Percentiles rank a stretch among this genome's conserved stretches.
Conservation (phyloP, 2,888 invertebrate species). For the Caenorhabditis panamensis region DNA sequence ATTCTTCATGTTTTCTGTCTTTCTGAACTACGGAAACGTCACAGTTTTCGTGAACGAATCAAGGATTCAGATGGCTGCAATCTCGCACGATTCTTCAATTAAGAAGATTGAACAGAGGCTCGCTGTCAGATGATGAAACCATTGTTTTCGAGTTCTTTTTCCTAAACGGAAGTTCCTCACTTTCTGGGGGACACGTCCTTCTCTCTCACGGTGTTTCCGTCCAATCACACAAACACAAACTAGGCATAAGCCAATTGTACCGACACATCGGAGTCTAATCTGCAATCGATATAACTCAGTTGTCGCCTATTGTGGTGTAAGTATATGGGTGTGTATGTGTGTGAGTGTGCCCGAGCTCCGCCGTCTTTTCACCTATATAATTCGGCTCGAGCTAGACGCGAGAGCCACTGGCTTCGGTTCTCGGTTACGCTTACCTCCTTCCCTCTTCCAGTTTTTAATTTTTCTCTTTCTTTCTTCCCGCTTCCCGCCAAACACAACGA, state of each 20-base stretch:
- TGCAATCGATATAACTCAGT: conserved; percentile 54
- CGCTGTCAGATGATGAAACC: neutral
- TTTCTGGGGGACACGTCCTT: too few species aligned
- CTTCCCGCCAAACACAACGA: conserved; percentile 2
- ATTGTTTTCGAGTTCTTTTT: conserved; percentile 27
- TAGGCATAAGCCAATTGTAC: conserved; percentile 38
- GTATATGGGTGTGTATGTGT: conserved; percentile 24
- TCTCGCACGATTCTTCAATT: conserved; percentile 30
- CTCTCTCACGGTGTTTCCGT: neutral
- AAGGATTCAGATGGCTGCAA: neutral
- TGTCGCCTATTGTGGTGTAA: conserved; percentile 55
- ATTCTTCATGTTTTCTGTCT: conserved; percentile 1
- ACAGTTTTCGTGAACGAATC: neutral
- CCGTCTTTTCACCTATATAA: conserved; percentile 59
- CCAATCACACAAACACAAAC: neutral
- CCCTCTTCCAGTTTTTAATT: conserved; percentile 40
- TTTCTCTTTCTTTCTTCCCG: conserved; percentile 7
- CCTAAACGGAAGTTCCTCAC: neutral
- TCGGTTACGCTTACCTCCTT: conserved; percentile 29
- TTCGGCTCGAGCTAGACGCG: conserved; percentile 41
- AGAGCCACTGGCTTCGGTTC: conserved; percentile 29
- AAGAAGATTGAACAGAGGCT: conserved; percentile 28
- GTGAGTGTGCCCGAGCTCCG: conserved; percentile 46
- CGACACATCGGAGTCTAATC: conserved; percentile 46
- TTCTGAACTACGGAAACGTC: conserved; percentile 2